phyloP scores from a whole-genome alignment of 2,888 invertebrate genomes.

The Leistus spinibarbis region DNA sequence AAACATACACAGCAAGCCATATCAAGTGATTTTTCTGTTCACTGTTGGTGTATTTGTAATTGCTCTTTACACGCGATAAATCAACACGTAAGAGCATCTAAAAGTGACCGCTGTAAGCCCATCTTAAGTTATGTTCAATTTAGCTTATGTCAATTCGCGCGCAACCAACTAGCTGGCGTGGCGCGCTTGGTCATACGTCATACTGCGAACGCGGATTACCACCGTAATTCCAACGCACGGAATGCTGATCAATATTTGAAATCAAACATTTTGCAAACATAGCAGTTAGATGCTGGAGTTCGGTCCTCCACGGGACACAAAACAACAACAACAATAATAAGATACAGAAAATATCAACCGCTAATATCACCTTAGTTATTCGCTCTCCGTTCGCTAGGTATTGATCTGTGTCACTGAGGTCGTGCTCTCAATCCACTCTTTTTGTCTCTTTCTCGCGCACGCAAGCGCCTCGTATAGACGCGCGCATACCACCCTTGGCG shows the following conservation, averaged over 20 bases:
- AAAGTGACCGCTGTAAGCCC: constrained; percentile 10
- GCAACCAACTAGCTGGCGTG: background rate
- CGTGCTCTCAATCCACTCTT: constrained; percentile 38
- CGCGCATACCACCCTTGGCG: constrained; percentile 11
- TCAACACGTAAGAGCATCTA: background rate
- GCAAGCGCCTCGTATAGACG: constrained; percentile 2
- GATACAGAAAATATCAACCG: constrained; percentile 33
- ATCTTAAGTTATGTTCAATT: constrained; percentile 35
- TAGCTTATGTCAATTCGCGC: constrained; percentile 31
- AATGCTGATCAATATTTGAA: constrained; percentile 18
- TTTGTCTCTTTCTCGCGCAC: constrained; percentile 28
- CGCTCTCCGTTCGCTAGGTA: constrained; percentile 25
- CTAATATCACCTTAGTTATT: constrained; percentile 24
- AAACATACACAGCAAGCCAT: background rate
- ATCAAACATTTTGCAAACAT: constrained; percentile 3
- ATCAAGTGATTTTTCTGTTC: background rate
- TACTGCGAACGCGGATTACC: background rate
- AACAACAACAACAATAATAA: constrained; percentile 24
- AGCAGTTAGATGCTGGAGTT: background rate
- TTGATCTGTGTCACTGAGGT: constrained; percentile 39
- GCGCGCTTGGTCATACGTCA: background rate
- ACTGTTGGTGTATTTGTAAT: background rate
- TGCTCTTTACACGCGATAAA: background rate
- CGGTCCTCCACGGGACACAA: constrained; percentile 9
- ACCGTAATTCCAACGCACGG: constrained; percentile 7